Conservation (phyloP, 2,888 invertebrate species). For the Strigamia crassipes region DNA sequence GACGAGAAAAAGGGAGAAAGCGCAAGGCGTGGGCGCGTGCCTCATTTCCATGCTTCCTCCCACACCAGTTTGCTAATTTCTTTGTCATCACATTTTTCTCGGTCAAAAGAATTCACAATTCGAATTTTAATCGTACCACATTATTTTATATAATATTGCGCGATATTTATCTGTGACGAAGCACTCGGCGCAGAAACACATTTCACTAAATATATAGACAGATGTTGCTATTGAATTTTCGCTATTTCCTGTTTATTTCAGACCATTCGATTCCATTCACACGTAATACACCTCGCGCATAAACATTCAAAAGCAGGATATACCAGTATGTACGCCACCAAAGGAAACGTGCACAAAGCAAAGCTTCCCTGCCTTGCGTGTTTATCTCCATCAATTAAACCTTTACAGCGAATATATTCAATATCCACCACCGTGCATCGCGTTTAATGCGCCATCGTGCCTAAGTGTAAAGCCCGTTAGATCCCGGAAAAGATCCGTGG, state of each 20-base stretch:
- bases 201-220: background rate
- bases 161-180: background rate
- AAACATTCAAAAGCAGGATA: background rate
- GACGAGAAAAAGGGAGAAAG: background rate
- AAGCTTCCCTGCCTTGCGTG: background rate
- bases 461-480: background rate
- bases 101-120: conserved; percentile 8
- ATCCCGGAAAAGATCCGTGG: conserved; percentile 1
- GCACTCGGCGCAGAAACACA: background rate
- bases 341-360: background rate
- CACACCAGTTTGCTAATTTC: background rate
- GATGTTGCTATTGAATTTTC: background rate
- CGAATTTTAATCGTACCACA: background rate
- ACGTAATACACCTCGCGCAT: background rate
- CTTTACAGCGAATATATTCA: no score
- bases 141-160: background rate
- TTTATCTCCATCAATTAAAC: background rate
- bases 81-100: conserved; percentile 13
- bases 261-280: background rate
- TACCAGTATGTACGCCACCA: background rate
- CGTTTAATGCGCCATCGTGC: background rate
- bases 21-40: conserved; percentile 22
- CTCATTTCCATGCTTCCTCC: conserved; percentile 13
- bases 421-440: background rate
- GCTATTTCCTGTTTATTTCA: background rate